These are phyloP conservation scores for Drosophila mayaguana DNA, from an alignment of 2,888 invertebrate genomes.

Conservation along the genomic window DNA sequence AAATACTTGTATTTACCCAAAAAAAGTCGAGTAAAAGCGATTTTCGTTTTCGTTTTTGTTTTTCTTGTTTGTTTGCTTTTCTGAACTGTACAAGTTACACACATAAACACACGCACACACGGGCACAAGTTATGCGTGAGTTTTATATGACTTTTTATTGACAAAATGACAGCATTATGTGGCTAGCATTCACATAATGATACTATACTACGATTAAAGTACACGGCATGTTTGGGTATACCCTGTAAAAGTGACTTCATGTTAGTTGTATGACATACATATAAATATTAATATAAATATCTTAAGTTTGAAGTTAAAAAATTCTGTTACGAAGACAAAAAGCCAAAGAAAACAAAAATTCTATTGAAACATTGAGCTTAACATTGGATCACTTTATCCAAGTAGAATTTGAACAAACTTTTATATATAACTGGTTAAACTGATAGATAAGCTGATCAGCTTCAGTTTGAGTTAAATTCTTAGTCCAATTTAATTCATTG, in stretches of 20 bases:
- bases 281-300: too few species aligned
- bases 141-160: slow-evolving; percentile 63
- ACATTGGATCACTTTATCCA: too few species aligned
- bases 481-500: too few species aligned
- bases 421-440: too few species aligned
- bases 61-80: slow-evolving; percentile 37
- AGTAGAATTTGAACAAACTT: too few species aligned
- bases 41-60: slow-evolving; percentile 35
- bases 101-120: slow-evolving; percentile 19
- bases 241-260: background rate
- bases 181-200: slow-evolving; percentile 50
- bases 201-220: slow-evolving; percentile 32
- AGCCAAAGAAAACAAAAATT: too few species aligned
- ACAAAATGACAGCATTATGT: slow-evolving; percentile 58
- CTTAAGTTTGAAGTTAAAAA: too few species aligned
- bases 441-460: too few species aligned
- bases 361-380: too few species aligned
- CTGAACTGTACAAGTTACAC: slow-evolving; percentile 46
- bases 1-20: slow-evolving; percentile 38
- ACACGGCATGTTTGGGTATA: slow-evolving; percentile 2
- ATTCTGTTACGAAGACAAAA: too few species aligned
- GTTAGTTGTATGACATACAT: too few species aligned
- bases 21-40: slow-evolving; percentile 37
- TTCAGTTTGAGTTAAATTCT: too few species aligned
- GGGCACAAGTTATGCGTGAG: slow-evolving; percentile 45